Evolutionary conservation across 2,888 invertebrate genomes (phyloP), one percentile per base, ranked within the genome.

Genomic region (Tridacna gigas): DNA sequence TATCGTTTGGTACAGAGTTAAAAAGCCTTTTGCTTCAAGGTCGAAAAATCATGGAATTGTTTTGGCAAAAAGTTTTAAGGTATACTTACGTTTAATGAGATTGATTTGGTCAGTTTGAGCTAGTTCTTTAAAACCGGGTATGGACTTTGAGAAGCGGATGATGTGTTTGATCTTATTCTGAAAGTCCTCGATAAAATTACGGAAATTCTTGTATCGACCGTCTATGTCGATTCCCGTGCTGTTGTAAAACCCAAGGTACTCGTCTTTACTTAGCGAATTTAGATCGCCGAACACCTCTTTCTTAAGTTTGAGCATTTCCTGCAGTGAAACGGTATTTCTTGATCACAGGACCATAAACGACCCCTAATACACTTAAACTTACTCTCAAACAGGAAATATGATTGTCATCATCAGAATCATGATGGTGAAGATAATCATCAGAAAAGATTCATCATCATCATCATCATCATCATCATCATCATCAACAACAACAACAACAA

Each of bases 221-320:
- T 94, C 94, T 3, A 94, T 82, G 78, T 94, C 94, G 37, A 94
- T 91, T 0, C 94, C 94, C 15, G 94, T 94, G 2, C 90, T 79
- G 47, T 89, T 88, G 85, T 93, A 94, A 76, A 94, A 91, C 51
- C 89, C 89, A 28, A 88, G 81, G 86, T 93, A 93, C 77, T 94
- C 93, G 26, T 93, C 91, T 37, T 88, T 83, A 0, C 93, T 88
- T 7, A 94, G 81, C 1, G 90, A 88, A 63, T 84, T 88, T 89
- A 93, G 86, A 12, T 90, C 77, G 20, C 94, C 94, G 86, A 94
- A 94, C 82, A 93, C 84, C 74, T 92, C 88, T 74, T 77, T 80
- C 77, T 92, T 82, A 37, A 86, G 25, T 26, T 74, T 74, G 28
- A 80, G 82, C 47, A 67, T 66, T 63, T 86, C 84, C 86, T 86